Evolutionary conservation across 2,113 vertebrate species (phyloP), one percentile per base, ranked within the genome.

Genomic region (Malurus melanocephalus): DNA sequence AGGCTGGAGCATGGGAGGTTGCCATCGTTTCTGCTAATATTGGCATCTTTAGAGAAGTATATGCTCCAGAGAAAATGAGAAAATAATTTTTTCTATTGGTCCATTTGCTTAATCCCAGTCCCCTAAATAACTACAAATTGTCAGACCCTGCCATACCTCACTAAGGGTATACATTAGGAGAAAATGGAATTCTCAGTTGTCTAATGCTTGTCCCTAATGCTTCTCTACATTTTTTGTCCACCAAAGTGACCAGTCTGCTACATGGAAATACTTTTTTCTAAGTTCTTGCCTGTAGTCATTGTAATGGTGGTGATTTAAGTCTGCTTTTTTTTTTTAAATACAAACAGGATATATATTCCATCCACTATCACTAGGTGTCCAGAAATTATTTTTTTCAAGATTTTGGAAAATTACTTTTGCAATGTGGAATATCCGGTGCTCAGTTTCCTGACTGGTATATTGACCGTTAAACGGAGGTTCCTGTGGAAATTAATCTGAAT

Each of bases 381-480:
- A 78, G 76, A 81, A 86, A 19, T 42, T 0, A 7, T 68, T 85
- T 84, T 91, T 94, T 87, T 48, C 43, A 48, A 68, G 51, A 87
- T 93, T 90, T 91, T 91, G 90, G 91, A 92, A 95, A 94, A 92
- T 87, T 53, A 66, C 46, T 84, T 30, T 71, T 91, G 66, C 83
- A 86, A 0, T 90, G 74, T 59, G 74, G 30, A 90, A 88, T 91
- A 93, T 83, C 89, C 16, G 10, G 46, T 8, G 6, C 55, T 93
- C 60, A 51, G 69, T 76, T 95, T 95, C 92, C 93, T 94, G 77
- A 78, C 62, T 22, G 11, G 28, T 85, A 13, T 81, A 88, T 56
- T 86, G 62, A 84, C 66, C 78, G 73, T 91, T 86, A 94, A 89
- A 85, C 92, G 68, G 85, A 78, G 40, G 62, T 96, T 94, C 85